Percentiles rank a stretch among this genome's conserved stretches.
phyloP scores from a whole-genome alignment of 2,797 vertebrate species.

The Dermochelys coriacea region DNA sequence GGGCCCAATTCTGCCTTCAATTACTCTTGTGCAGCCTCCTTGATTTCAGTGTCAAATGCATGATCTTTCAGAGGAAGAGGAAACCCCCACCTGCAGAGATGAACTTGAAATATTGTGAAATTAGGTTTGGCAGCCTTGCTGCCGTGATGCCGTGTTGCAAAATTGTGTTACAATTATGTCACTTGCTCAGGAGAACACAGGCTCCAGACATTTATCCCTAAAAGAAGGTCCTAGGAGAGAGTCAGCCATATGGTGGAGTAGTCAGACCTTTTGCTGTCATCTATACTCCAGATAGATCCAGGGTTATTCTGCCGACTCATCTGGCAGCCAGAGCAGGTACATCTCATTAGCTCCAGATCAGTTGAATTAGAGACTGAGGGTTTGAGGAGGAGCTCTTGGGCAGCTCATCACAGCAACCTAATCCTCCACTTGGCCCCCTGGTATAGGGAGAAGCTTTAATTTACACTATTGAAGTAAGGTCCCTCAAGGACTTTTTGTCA shows the following conservation, averaged over 20 bases:
- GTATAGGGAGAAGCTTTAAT: neutral
- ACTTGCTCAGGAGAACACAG: rapidly evolving
- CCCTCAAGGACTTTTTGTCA: neutral
- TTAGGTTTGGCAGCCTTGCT: neutral
- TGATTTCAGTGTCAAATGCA: neutral
- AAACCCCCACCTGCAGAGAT: neutral
- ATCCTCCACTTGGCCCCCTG: neutral
- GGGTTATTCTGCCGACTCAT: neutral
- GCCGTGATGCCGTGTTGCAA: rapidly evolving
- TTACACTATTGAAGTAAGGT: neutral
- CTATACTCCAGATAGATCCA: neutral
- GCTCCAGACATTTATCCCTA: neutral
- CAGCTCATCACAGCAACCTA: neutral
- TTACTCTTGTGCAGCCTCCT: neutral
- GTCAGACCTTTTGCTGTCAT: neutral
- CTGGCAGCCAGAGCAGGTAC: neutral
- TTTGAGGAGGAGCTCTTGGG: neutral
- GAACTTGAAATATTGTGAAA: neutral
- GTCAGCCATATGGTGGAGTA: neutral
- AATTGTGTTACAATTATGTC: neutral
- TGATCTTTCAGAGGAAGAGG: neutral
- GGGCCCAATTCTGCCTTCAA: neutral
- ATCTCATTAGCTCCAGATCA: neutral
- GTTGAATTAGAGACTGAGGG: neutral
- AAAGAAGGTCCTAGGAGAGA: neutral